Evolutionary conservation across 2,113 vertebrate species (phyloP), one percentile per base, ranked within the genome.

Genomic region (Ahaetulla prasina): DNA sequence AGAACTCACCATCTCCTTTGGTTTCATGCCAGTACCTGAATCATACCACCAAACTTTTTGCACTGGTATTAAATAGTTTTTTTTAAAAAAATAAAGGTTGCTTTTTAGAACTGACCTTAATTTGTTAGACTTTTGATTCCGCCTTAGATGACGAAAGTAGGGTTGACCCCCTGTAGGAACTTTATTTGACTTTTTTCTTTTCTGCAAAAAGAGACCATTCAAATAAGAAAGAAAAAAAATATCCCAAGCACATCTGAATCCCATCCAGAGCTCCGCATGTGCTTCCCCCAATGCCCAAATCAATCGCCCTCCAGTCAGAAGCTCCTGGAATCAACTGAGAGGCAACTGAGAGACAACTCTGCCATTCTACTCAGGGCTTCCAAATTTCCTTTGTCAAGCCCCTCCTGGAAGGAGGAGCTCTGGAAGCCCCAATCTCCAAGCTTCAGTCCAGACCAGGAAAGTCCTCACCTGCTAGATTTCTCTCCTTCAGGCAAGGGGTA

Each of bases 131-230:
- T 87, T 84, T 22, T 54, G 89, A 20, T 49, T 88, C 30, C 11
- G 84, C 53, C 43, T 92, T 43, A 88, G 54, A 47, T 85, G 50
- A 39, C 47, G 35, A 10, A 92, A 39, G 80, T 54, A 43, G 6
- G 87, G 16, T 53, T 94, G 94, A 20, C 88, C 94, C 68, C 54
- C 52, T 11, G 90, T 89, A 60, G 52, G 68, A n/a, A 39, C 23
- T 68, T 20, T 60, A 45, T 68, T 39, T 5, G 92, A 63, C 87
- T 91, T 87, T 16, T 49, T 90, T 52, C 91, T 94, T 52, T 93
- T 94, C 95, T 96, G 92, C 11, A 35, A 52, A 90, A 60, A 18
- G 22, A 49, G 95, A 94, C 3, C 92, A 89, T 91, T 63, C 91
- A 11, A 87, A 20, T 16, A 27, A 35, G 25, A 27, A 11, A 25